These are phyloP conservation scores for Tretioscincus oriximinensis DNA, from an alignment of 2,113 vertebrate species.

Conservation along the genomic window DNA sequence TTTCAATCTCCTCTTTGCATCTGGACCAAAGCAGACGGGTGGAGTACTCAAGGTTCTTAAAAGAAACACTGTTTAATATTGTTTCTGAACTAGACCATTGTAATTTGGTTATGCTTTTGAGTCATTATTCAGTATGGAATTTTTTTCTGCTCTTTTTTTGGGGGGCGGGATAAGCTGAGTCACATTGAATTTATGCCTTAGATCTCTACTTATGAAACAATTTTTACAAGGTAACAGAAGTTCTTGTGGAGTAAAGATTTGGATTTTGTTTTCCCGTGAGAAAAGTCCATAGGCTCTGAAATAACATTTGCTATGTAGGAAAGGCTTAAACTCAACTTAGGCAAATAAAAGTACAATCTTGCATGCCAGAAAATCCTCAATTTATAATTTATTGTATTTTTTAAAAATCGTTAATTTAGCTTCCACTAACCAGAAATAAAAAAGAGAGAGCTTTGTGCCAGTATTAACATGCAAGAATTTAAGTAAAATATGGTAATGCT, in stretches of 20 bases:
- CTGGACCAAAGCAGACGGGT: neutral
- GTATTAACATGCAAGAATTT: neutral
- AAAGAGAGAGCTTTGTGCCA: neutral
- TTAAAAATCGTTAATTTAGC: neutral
- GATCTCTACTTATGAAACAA: neutral
- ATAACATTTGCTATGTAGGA: neutral
- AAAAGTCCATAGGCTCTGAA: neutral
- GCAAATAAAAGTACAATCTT: neutral
- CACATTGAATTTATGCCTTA: neutral
- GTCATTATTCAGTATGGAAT: neutral
- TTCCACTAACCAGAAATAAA: neutral
- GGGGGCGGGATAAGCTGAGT: neutral
- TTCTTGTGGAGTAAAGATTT: neutral
- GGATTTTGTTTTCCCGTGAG: constrained; percentile 23
- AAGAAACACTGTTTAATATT: neutral
- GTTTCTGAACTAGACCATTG: neutral
- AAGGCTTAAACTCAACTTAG: neutral
- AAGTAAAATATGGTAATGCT: neutral
- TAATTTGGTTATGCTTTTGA: neutral
- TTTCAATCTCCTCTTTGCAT: neutral
- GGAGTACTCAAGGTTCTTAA: neutral
- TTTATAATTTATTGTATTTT: neutral
- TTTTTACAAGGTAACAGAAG: constrained; percentile 11
- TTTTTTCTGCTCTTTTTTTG: neutral
- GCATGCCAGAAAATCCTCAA: neutral